Evolutionary conservation across 2,797 vertebrate species (phyloP).

Genomic region (Eutrigla gurnardus): DNA sequence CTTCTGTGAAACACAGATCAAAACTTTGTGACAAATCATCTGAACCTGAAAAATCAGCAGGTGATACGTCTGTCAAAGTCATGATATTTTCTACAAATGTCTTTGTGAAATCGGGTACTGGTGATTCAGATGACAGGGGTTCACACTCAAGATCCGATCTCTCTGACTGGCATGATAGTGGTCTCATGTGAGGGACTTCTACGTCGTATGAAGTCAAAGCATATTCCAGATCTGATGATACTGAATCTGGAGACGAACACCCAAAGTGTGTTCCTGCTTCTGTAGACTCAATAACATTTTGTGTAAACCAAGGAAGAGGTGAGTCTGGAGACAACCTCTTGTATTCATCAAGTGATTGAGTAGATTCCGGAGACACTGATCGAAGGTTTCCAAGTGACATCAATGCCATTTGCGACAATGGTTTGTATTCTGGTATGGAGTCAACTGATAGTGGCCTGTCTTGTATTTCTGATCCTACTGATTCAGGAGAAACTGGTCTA

Average conservation of each 20-base stretch:
- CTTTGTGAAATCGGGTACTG: slow-evolving; percentile 41
- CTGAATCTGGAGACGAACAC: slow-evolving; percentile 41
- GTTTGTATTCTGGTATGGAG: slow-evolving; percentile 45
- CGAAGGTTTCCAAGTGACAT: slow-evolving; percentile 32
- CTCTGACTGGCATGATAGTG: slow-evolving; percentile 49
- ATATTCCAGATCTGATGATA: slow-evolving; percentile 40
- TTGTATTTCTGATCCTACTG: slow-evolving; percentile 33
- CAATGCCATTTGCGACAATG: slow-evolving; percentile 38
- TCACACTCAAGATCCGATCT: slow-evolving; percentile 33
- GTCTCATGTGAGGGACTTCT: slow-evolving; percentile 15
- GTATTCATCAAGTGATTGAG: slow-evolving; percentile 42
- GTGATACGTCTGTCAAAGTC: slow-evolving; percentile 23
- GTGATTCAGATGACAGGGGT: slow-evolving; percentile 42
- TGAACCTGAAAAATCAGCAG: slow-evolving; percentile 46
- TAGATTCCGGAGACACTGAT: slow-evolving; percentile 52
- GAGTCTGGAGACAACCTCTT: slow-evolving; percentile 57
- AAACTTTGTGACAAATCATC: slow-evolving; percentile 31
- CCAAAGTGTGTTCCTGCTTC: neutral
- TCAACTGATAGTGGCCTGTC: slow-evolving; percentile 48
- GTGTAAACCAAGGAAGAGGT: slow-evolving; percentile 55
- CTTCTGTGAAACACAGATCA: slow-evolving; percentile 25
- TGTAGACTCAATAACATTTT: slow-evolving; percentile 30
- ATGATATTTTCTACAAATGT: slow-evolving; percentile 22
- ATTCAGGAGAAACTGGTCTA: slow-evolving; percentile 58
- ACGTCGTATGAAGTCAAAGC: slow-evolving; percentile 25